These are phyloP conservation scores for Bovichtus variegatus DNA, from an alignment of 2,797 vertebrate genomes.

Conservation along the genomic window DNA sequence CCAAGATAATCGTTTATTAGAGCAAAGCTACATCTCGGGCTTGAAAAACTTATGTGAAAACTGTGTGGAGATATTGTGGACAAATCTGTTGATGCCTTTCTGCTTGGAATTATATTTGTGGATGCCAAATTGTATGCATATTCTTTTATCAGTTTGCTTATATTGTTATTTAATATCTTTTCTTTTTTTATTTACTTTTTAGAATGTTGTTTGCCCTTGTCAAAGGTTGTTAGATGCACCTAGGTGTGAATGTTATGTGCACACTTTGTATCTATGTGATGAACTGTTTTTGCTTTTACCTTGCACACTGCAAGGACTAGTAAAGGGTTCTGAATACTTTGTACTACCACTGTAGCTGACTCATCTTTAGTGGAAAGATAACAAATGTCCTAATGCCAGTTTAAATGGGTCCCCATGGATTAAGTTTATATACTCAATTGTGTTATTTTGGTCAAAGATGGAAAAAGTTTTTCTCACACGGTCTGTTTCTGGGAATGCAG, in stretches of 20 bases:
- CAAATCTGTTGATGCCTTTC: background rate
- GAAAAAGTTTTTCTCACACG: background rate
- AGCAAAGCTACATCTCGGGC: background rate
- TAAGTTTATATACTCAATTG: background rate
- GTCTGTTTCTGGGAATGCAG: constrained; percentile 16
- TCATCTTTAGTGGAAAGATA: background rate
- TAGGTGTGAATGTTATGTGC: background rate
- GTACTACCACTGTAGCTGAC: background rate
- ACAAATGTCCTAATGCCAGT: background rate
- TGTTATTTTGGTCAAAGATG: background rate
- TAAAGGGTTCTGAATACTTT: background rate
- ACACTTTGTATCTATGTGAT: too few relatives aligned
- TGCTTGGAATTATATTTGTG: background rate
- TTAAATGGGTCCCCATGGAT: background rate
- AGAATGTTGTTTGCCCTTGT: background rate
- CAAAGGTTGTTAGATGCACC: background rate
- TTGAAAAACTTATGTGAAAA: background rate
- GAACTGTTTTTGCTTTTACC: too few relatives aligned
- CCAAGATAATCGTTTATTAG: too few relatives aligned
- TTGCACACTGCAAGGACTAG: too few relatives aligned
- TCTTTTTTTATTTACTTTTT: too few relatives aligned
- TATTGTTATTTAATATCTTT: background rate
- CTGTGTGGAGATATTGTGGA: background rate
- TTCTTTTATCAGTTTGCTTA: background rate
- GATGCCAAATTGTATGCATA: background rate